Base-by-base conservation (phyloP, 2,113 vertebrate species). In the Oncorhynchus masou region DNA sequence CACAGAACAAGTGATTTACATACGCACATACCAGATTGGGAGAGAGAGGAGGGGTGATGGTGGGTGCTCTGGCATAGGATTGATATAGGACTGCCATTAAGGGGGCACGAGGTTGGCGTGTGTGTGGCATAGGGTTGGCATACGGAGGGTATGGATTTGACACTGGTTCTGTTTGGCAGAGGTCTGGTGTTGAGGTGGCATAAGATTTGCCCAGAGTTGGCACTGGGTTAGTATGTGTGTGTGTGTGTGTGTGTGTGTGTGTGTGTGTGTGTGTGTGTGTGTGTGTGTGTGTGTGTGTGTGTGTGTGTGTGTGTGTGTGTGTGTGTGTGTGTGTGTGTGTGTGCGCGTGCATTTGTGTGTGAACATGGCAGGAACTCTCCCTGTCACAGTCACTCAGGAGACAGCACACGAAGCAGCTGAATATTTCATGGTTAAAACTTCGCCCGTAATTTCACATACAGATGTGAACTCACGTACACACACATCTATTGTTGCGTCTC, bases 351-450 rank as follows among this genome's bases (percentile, higher is more conserved):
- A 2, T 45, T 1, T 45, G 39, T 45, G 39, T 45, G 9, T 45
- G 8, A n/a, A 20, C 15, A 15, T 15, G 54, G 54, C 54, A 57
- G 54, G 54, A 57, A 57, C 77, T 74, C 3, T 29, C 16, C 4
- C 24, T 49, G 76, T 80, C n/a, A 6, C 74, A 74, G 72, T 82
- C 6, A 49, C 83, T 80, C 83, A 70, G 64, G 74, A 86, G 79
- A 75, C 39, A 68, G 71, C 84, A 71, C 87, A 49, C 19, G 20
- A 54, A 73, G 83, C 54, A 68, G 45, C 70, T 92, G 57, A 90
- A 92, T 90, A 90, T 90, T 92, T 90, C 31, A 92, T 90, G 31
- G 65, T 4, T 59, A 82, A 86, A 83, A 83, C 82, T 71, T 79
- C 79, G 82, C 86, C 81, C 3, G 13, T 20, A 20, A 75, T 89